Evolutionary conservation across 1,140 invertebrate genomes (phyloP).

Genomic region (Diploscapter pachys): DNA sequence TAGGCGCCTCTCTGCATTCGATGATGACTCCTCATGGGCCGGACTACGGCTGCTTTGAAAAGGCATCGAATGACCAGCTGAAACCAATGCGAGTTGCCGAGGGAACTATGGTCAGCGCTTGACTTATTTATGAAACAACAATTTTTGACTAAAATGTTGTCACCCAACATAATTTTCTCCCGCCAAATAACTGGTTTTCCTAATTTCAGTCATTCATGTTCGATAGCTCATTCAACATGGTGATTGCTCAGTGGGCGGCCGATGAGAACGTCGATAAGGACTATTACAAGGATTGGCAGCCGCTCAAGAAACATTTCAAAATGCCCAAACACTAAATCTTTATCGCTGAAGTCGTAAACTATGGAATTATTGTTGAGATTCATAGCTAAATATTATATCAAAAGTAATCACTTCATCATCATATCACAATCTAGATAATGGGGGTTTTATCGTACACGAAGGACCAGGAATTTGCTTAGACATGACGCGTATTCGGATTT

Average conservation of each 20-base stretch:
- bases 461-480: too few species aligned
- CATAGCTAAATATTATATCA: neutral
- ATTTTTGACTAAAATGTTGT: too few species aligned
- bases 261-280: slow-evolving; percentile 75
- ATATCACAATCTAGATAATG: too few species aligned
- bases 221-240: slow-evolving; percentile 83
- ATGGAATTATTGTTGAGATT: neutral
- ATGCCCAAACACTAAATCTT: slow-evolving; percentile 5
- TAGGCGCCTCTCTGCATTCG: slow-evolving; percentile 69
- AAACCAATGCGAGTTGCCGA: slow-evolving; percentile 78
- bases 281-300: slow-evolving; percentile 89
- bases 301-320: slow-evolving; percentile 63
- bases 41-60: slow-evolving; percentile 81
- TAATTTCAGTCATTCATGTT: slow-evolving; percentile 78
- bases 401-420: too few species aligned
- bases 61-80: slow-evolving; percentile 72
- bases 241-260: slow-evolving; percentile 84
- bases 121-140: too few species aligned
- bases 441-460: too few species aligned
- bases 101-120: slow-evolving; percentile 74
- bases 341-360: neutral
- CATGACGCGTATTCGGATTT: too few species aligned
- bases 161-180: too few species aligned
- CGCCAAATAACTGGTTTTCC: too few species aligned
- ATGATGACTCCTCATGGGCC: slow-evolving; percentile 98